These are phyloP conservation scores for Eciton burchellii DNA, from an alignment of 1,140 invertebrate genomes.

Conservation along the genomic window DNA sequence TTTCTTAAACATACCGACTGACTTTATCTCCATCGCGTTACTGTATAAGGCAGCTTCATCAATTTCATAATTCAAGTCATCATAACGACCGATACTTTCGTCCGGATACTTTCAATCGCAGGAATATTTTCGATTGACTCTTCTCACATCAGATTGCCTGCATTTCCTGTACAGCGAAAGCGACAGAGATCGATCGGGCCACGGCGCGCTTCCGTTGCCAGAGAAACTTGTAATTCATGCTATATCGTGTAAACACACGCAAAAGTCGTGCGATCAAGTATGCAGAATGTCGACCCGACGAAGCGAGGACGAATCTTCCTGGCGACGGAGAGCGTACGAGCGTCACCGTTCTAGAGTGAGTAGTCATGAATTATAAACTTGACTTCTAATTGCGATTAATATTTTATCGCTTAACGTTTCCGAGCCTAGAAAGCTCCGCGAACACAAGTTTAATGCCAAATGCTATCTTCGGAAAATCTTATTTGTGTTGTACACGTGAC, in stretches of 20 bases:
- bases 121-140: background rate
- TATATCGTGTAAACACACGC: conserved; percentile 65
- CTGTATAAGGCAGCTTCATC: too few relatives aligned
- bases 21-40: too few relatives aligned
- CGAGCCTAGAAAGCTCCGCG: background rate
- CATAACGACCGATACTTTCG: background rate
- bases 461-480: background rate
- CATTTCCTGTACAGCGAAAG: background rate
- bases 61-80: background rate
- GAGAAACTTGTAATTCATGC: conserved; percentile 60
- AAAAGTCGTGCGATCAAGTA: conserved; percentile 15
- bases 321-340: conserved; percentile 72
- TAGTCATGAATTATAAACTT: background rate
- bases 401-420: conserved; percentile 8
- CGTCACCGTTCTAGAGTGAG: conserved; percentile 76
- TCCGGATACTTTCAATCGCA: background rate
- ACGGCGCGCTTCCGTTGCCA: conserved; percentile 67
- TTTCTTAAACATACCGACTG: too few relatives aligned
- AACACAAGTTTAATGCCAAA: background rate
- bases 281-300: conserved; percentile 41
- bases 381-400: background rate
- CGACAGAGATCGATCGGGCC: conserved; percentile 52
- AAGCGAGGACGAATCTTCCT: conserved; percentile 46
- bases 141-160: background rate
- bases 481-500: too few relatives aligned